Evolutionary conservation across 2,113 vertebrate genomes (phyloP).

Genomic region (Nettapus auritus): DNA sequence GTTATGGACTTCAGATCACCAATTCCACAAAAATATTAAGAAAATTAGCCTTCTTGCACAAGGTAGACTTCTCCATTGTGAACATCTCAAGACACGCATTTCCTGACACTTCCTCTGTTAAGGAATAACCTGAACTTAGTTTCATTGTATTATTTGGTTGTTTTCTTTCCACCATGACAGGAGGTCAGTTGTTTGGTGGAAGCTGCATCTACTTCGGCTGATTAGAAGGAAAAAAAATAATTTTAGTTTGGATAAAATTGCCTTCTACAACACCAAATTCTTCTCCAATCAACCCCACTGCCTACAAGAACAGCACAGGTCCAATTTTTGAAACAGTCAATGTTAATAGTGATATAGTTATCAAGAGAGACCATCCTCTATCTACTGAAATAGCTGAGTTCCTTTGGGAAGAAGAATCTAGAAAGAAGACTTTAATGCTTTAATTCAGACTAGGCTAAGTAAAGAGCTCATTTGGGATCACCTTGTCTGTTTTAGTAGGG

Average conservation of each 20-base stretch:
- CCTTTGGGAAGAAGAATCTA: not conserved
- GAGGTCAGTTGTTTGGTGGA: not conserved
- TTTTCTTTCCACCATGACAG: not conserved
- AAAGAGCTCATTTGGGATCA: not conserved
- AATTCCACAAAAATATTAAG: not conserved
- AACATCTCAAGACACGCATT: not conserved
- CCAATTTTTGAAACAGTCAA: not conserved
- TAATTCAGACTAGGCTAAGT: not conserved
- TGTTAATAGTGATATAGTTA: not conserved
- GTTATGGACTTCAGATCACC: not conserved
- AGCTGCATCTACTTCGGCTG: not conserved
- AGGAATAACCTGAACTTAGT: not conserved
- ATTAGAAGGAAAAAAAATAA: not conserved
- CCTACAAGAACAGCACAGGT: accelerated
- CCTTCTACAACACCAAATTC: not conserved
- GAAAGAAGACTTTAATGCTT: not conserved
- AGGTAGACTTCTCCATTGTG: not conserved
- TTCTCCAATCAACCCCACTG: not conserved
- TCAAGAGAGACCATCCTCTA: not conserved
- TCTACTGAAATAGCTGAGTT: not conserved
- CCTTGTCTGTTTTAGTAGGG: not conserved
- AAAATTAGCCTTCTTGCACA: not conserved
- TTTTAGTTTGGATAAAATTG: not conserved
- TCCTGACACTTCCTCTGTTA: not conserved
- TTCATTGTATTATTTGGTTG: not conserved